Evolutionary conservation across 2,888 invertebrate genomes (phyloP).

Genomic region (Lochmaea crataegi): DNA sequence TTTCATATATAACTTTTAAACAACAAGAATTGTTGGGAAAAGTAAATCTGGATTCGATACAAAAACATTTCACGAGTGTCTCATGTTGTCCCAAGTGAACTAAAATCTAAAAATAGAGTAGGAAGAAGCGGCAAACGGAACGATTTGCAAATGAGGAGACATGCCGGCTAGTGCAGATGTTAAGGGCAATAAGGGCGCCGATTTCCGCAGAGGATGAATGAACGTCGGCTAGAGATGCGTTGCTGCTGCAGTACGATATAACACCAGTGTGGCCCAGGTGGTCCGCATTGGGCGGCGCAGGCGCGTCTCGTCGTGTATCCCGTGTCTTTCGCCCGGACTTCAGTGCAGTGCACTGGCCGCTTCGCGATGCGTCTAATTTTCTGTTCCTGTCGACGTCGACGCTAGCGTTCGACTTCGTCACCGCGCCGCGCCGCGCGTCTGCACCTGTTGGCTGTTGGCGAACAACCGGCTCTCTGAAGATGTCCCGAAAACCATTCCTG

Average conservation of each 20-base stretch:
- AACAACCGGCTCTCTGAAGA: slow-evolving; percentile 33
- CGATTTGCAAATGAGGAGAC: slow-evolving; percentile 36
- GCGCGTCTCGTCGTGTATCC: slow-evolving; percentile 53
- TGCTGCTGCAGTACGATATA: slow-evolving; percentile 58
- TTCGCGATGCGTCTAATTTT: slow-evolving; percentile 51
- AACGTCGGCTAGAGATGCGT: slow-evolving; percentile 53
- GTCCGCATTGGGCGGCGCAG: slow-evolving; percentile 62
- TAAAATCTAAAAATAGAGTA: slow-evolving; percentile 27
- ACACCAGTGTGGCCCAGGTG: slow-evolving; percentile 57
- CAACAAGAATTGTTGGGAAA: slow-evolving; percentile 7
- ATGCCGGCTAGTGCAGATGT: slow-evolving; percentile 40
- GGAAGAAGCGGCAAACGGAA: slow-evolving; percentile 24
- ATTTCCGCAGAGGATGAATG: slow-evolving; percentile 54
- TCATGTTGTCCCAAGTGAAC: slow-evolving; percentile 17
- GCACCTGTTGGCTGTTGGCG: slow-evolving; percentile 54
- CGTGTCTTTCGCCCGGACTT: slow-evolving; percentile 49
- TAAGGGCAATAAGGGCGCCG: slow-evolving; percentile 40
- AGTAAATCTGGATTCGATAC: slow-evolving; percentile 28
- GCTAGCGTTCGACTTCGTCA: slow-evolving; percentile 20
- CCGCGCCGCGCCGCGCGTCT: slow-evolving; percentile 29
- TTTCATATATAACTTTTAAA: too few species aligned
- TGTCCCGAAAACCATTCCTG: slow-evolving; percentile 37
- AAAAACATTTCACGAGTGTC: slow-evolving; percentile 3
- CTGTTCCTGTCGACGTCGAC: slow-evolving; percentile 42
- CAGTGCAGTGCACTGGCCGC: slow-evolving; percentile 55